phyloP scores from a whole-genome alignment of 2,888 invertebrate genomes.

The Pollenia amentaria region DNA sequence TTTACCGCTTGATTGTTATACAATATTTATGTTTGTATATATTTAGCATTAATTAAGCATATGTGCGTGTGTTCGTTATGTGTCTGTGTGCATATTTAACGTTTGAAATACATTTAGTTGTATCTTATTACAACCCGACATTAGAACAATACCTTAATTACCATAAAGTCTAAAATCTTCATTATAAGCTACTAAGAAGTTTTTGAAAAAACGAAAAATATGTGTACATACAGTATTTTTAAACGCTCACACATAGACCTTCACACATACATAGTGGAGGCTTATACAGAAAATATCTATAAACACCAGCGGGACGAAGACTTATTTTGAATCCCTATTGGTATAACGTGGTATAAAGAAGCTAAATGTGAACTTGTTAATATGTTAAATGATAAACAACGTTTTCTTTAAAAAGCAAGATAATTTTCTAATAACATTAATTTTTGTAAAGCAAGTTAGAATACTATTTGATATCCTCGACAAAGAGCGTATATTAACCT shows the following conservation, averaged over 20 bases:
- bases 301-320: neutral
- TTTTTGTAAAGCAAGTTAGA: no score
- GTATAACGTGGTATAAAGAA: neutral
- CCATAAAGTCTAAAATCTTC: slow-evolving; percentile 58
- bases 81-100: slow-evolving; percentile 13
- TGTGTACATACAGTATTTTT: neutral
- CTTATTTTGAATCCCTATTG: slow-evolving; percentile 4
- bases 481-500: no score
- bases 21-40: no score
- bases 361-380: no score
- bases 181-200: slow-evolving; percentile 49
- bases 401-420: no score
- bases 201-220: slow-evolving; percentile 19
- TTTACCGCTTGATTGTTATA: no score
- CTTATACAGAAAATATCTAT: neutral
- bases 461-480: no score
- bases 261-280: neutral
- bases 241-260: neutral
- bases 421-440: no score
- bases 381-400: no score
- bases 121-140: slow-evolving; percentile 42
- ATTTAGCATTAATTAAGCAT: no score
- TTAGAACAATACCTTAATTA: slow-evolving; percentile 56
- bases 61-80: neutral
- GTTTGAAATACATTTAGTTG: slow-evolving; percentile 9